Evolutionary conservation across 35 echinoderm and acorn worm species (phyloP).

Genomic region (Lytechinus variegatus): DNA sequence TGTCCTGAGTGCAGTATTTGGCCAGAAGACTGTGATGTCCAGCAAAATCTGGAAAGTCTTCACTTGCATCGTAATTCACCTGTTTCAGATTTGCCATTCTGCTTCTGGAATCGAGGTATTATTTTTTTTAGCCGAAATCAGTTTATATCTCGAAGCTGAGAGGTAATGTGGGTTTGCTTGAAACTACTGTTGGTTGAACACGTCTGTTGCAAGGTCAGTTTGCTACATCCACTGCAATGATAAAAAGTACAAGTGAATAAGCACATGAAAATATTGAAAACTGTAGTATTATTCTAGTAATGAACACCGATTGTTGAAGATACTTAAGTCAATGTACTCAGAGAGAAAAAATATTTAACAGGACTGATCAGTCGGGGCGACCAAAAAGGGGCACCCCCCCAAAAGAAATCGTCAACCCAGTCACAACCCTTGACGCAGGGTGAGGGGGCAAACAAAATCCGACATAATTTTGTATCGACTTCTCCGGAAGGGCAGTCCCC

Average conservation of each 20-base stretch:
- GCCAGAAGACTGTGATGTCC: conserved; percentile 86
- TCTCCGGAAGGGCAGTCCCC: no score
- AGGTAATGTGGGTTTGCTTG: neutral
- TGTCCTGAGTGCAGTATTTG: conserved; percentile 68
- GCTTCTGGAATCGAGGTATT: neutral
- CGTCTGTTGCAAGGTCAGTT: neutral
- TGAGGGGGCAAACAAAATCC: no score
- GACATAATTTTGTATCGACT: no score
- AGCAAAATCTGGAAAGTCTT: conserved; percentile 86
- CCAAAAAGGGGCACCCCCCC: no score
- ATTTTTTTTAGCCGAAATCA: neutral
- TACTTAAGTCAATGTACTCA: neutral
- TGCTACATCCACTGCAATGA: neutral
- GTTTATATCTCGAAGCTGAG: neutral
- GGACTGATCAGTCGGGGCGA: no score
- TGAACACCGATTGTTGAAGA: neutral
- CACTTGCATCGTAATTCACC: conserved; percentile 65
- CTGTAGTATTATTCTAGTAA: no score
- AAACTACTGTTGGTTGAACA: neutral
- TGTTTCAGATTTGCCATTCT: conserved; percentile 83
- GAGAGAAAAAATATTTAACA: no score
- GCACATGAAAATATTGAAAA: no score
- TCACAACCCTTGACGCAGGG: no score
- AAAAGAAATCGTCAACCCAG: no score
- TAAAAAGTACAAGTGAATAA: neutral